phyloP scores from a whole-genome alignment of 2,888 invertebrate species.

The Drosophila borborema region DNA sequence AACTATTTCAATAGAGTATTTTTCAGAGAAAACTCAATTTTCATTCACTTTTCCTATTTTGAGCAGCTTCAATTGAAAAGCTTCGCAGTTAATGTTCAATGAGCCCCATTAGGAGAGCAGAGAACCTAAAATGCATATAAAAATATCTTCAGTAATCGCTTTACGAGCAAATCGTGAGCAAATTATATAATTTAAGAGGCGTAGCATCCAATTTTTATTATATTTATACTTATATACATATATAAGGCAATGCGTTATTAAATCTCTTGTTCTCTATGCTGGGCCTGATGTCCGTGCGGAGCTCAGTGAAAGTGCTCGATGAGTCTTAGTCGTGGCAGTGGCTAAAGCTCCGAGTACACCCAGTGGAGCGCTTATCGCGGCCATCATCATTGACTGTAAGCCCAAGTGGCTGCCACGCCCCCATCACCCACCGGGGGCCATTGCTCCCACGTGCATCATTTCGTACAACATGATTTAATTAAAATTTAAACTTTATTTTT shows the following conservation, averaged over 20 bases:
- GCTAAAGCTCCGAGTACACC: slow-evolving; percentile 61
- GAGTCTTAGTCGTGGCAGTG: slow-evolving; percentile 17
- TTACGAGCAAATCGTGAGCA: slow-evolving; percentile 25
- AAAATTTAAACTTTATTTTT: slow-evolving; percentile 74
- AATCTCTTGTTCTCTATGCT: slow-evolving; percentile 9
- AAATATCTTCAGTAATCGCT: slow-evolving; percentile 22
- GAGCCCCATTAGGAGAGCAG: slow-evolving; percentile 1
- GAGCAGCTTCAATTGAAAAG: background rate
- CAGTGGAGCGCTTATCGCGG: slow-evolving; percentile 72
- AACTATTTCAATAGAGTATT: background rate
- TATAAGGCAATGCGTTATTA: slow-evolving; percentile 39
- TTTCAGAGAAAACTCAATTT: background rate
- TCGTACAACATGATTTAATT: slow-evolving; percentile 79
- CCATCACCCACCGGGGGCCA: slow-evolving; percentile 11
- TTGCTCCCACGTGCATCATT: slow-evolving; percentile 77
- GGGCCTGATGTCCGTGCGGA: background rate
- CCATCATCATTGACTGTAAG: slow-evolving; percentile 71
- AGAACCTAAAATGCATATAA: slow-evolving; percentile 3
- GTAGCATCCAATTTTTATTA: slow-evolving; percentile 1
- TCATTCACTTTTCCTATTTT: background rate
- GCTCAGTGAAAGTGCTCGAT: background rate
- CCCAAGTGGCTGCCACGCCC: slow-evolving; percentile 51
- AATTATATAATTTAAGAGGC: slow-evolving; percentile 33
- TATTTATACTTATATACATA: slow-evolving; percentile 2
- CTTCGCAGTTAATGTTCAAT: slow-evolving; percentile 1